A percentile compares a stretch with the other conserved stretches of the same genome.
phyloP scores from a whole-genome alignment of 2,888 invertebrate species.

The Ornithoptera priamus region DNA sequence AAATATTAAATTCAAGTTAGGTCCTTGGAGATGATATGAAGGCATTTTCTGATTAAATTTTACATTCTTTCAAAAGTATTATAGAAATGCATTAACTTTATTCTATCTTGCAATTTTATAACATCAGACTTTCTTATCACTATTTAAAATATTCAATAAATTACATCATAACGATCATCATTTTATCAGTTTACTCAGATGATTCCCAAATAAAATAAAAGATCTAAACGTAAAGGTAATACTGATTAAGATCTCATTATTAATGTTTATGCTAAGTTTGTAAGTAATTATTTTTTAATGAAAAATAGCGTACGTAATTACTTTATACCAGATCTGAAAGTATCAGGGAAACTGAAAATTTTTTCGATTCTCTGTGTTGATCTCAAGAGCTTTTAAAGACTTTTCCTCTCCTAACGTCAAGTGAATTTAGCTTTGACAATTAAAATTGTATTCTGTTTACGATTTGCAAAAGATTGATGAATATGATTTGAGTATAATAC shows the following conservation, averaged over 20 bases:
- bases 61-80: conserved; percentile 4
- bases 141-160: neutral
- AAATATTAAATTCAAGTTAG: conserved; percentile 20
- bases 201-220: no score
- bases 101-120: neutral
- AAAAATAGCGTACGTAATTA: no score
- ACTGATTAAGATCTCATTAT: no score
- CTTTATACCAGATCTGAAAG: neutral
- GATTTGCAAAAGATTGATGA: neutral
- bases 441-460: no score
- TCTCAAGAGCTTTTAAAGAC: conserved; percentile 1
- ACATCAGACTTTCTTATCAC: neutral
- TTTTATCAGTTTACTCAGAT: neutral
- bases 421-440: neutral
- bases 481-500: neutral
- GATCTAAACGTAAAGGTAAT: no score
- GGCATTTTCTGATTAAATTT: conserved; percentile 9
- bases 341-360: neutral
- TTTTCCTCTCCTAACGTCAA: neutral
- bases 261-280: no score
- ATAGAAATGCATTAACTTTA: neutral
- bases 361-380: neutral
- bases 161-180: neutral
- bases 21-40: conserved; percentile 6
- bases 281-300: no score